phyloP scores from a whole-genome alignment of 2,113 vertebrate species.

The Elephas maximus region DNA sequence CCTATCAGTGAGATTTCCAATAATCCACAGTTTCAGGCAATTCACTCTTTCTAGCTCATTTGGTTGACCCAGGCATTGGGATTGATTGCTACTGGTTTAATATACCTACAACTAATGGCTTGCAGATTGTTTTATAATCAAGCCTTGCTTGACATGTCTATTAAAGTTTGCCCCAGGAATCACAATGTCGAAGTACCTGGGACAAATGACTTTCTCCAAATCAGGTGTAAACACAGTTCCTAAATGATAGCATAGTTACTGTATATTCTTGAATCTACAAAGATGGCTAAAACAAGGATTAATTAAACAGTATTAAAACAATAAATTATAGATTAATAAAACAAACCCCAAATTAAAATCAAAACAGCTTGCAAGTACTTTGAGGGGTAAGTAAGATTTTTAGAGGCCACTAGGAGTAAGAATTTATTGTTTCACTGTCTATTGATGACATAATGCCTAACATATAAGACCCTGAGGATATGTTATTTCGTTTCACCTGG shows the following conservation, averaged over 20 bases:
- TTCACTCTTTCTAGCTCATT: slow-evolving; percentile 46
- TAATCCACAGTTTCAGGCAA: slow-evolving; percentile 31
- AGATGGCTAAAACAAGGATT: too few species aligned
- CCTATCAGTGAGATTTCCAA: slow-evolving; percentile 53
- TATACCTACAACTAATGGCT: slow-evolving; percentile 40
- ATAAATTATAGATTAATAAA: slow-evolving; percentile 8
- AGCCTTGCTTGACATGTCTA: slow-evolving; percentile 50
- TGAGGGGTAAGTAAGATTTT: background rate
- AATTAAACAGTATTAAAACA: too few species aligned
- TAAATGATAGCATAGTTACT: background rate
- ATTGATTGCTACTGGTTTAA: slow-evolving; percentile 47
- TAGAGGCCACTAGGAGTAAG: background rate
- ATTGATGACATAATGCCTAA: background rate
- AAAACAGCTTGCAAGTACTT: background rate
- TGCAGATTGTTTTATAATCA: slow-evolving; percentile 70
- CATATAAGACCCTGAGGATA: background rate
- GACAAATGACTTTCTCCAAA: slow-evolving; percentile 47
- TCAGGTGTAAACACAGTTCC: background rate
- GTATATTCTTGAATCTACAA: background rate
- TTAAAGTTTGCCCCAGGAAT: slow-evolving; percentile 43
- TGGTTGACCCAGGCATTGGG: slow-evolving; percentile 48
- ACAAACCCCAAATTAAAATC: background rate
- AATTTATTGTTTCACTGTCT: background rate
- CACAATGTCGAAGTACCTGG: slow-evolving; percentile 1
- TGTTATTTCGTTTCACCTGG: background rate